Evolutionary conservation across 23 tunicate genomes (phyloP), one percentile per base, ranked within the genome.

Genomic region (Ascidia mentula): DNA sequence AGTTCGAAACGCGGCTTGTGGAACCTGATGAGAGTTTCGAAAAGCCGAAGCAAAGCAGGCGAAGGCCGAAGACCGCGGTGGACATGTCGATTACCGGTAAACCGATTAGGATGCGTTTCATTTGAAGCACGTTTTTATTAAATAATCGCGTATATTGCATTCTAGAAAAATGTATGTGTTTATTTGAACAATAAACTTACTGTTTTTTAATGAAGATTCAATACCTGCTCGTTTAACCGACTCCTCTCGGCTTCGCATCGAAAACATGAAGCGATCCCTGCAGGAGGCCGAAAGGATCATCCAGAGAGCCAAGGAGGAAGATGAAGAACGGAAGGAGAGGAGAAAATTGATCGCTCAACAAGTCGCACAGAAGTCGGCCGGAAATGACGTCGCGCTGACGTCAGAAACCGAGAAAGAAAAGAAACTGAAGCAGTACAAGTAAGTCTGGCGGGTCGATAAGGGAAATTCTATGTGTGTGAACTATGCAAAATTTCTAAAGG

Each of bases 191-290:
- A 28, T 20, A 9, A 53, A 20, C 65, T 3, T 74, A 26, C 26
- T 74, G 46, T 34, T 28, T 28, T 0, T 2, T 24, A 6, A 9
- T 78, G 0, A 77, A 90, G 96, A 90, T 69, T 60, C 89, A 0
- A 53, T 90, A 36, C 96, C 96, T 34, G 75, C 96, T 45, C 83
- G 96, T 32, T 80, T 85, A 83, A 90, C 88, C 28, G 96, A 90
- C 46, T 65, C 96, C n/a, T 69, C 96, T 0, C 81, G 96, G 0
- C 82, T 80, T 36, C 81, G 96, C n/a, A 7, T 90, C 0, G 89
- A 85, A 75, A 82, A 84, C 33, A 90, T 82, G 79, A 69, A 60
- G 61, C 77, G 80, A 38, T 88, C 96, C 20, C 79, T 88, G 45
- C 73, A 79, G 59, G 80, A 88, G 59, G 93, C 87, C 3, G 93